Conservation (phyloP, 2,888 invertebrate genomes). For the Xylocampa areola region DNA sequence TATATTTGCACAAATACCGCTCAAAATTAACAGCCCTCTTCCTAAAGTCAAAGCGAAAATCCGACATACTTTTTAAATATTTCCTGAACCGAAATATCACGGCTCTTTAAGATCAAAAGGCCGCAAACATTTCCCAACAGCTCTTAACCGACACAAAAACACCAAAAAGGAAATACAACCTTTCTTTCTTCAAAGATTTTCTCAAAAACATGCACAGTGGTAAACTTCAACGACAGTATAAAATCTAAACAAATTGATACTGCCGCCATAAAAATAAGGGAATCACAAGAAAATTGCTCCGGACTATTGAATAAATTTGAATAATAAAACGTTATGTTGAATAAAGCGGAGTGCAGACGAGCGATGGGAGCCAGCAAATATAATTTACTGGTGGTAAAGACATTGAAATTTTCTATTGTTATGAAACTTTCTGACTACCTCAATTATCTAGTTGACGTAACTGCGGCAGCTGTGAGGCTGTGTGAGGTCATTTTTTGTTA, state of each 20-base stretch:
- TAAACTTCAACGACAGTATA: slow-evolving; percentile 11
- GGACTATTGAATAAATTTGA: slow-evolving; percentile 60
- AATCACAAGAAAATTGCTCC: slow-evolving; percentile 44
- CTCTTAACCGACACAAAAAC: background rate
- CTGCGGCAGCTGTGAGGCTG: too few relatives aligned
- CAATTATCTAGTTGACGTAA: too few relatives aligned
- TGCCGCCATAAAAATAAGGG: slow-evolving; percentile 46
- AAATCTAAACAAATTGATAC: slow-evolving; percentile 49
- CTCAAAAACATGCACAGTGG: slow-evolving; percentile 4
- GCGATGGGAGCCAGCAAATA: background rate
- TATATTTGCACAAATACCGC: too few relatives aligned
- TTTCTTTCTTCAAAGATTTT: slow-evolving; percentile 22
- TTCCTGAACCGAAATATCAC: too few relatives aligned
- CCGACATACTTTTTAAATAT: too few relatives aligned
- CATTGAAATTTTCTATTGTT: too few relatives aligned
- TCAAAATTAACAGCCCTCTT: too few relatives aligned
- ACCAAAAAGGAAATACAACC: background rate
- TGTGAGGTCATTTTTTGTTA: too few relatives aligned
- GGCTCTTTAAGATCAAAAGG: too few relatives aligned
- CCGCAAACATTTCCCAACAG: background rate
- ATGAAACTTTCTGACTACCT: too few relatives aligned
- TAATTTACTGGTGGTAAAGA: too few relatives aligned
- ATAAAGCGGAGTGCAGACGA: slow-evolving; percentile 4
- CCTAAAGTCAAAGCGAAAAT: too few relatives aligned
- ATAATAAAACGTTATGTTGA: slow-evolving; percentile 25